Percentiles rank a stretch among this genome's conserved stretches.
These are phyloP conservation scores for Molossus alvarezi DNA, from an alignment of 2,797 vertebrate genomes.

Conservation along the genomic window DNA sequence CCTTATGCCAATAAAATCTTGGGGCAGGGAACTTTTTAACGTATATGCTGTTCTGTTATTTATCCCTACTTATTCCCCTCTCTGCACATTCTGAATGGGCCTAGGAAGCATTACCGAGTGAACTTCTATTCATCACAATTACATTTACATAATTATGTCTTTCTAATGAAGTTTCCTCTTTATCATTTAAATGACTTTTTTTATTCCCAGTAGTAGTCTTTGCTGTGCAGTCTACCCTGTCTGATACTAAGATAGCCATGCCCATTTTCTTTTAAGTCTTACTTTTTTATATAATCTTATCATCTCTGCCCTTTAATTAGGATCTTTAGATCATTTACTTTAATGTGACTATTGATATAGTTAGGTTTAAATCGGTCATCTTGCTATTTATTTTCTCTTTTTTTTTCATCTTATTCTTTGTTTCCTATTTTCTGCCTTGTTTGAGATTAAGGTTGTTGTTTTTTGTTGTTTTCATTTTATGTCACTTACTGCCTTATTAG, in stretches of 20 bases:
- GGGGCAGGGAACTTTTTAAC: neutral
- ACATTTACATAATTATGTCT: neutral
- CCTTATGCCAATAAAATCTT: neutral
- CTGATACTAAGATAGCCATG: neutral
- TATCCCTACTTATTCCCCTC: neutral
- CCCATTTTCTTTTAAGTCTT: neutral
- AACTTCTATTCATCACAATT: neutral
- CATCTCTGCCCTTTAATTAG: neutral
- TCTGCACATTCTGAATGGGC: neutral
- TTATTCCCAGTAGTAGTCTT: neutral
- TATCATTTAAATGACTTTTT: neutral
- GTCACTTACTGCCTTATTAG: neutral
- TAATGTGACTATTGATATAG: neutral
- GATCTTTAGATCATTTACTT: neutral
- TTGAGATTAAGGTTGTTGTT: neutral
- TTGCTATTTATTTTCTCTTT: neutral
- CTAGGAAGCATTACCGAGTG: fast-evolving
- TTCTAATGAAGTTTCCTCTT: neutral
- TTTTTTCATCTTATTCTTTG: neutral
- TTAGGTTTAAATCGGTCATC: neutral
- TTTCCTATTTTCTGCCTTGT: neutral
- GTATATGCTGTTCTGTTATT: neutral
- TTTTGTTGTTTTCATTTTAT: neutral
- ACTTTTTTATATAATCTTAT: neutral
- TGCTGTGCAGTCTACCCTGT: neutral